A percentile compares a stretch with the other conserved stretches of the same genome.
Conservation (phyloP, 2,888 invertebrate genomes). For the Netelia virgata region DNA sequence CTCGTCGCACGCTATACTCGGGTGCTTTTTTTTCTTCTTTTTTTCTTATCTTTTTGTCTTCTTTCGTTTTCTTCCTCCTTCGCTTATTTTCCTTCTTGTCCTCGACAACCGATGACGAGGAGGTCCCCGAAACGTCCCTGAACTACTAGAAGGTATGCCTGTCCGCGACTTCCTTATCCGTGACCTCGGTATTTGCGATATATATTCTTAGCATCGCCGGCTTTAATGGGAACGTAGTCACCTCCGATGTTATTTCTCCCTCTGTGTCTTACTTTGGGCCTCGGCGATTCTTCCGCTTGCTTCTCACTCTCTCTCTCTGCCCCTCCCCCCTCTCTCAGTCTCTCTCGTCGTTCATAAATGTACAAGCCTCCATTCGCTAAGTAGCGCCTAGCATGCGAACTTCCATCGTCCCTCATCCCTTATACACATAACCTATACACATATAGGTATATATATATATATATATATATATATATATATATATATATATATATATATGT, state of each 20-base stretch:
- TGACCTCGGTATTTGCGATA: constrained; percentile 68
- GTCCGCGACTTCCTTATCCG: constrained; percentile 81
- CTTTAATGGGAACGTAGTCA: constrained; percentile 50
- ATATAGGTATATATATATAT: not conserved
- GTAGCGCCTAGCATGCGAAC: constrained; percentile 80
- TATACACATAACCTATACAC: not conserved
- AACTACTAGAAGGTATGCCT: constrained; percentile 72
- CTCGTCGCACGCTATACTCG: not conserved
- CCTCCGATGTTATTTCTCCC: constrained; percentile 30
- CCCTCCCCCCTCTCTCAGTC: too few species aligned
- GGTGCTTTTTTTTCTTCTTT: not conserved
- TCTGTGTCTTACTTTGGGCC: not conserved
- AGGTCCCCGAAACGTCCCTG: constrained; percentile 75
- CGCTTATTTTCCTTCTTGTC: constrained; percentile 12
- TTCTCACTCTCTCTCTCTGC: not conserved
- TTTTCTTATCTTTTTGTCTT: constrained; percentile 7
- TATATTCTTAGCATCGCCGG: constrained; percentile 41
- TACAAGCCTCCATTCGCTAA: constrained; percentile 79
- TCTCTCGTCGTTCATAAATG: constrained; percentile 81
- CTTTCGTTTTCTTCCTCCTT: constrained; percentile 30
- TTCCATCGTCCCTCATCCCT: constrained; percentile 30
- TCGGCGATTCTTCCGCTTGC: not conserved
- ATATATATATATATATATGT: not conserved
- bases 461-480: not conserved
- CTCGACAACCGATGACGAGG: constrained; percentile 12